Evolutionary conservation across 1,140 invertebrate genomes (phyloP).

Genomic region (Micrasema longulum): DNA sequence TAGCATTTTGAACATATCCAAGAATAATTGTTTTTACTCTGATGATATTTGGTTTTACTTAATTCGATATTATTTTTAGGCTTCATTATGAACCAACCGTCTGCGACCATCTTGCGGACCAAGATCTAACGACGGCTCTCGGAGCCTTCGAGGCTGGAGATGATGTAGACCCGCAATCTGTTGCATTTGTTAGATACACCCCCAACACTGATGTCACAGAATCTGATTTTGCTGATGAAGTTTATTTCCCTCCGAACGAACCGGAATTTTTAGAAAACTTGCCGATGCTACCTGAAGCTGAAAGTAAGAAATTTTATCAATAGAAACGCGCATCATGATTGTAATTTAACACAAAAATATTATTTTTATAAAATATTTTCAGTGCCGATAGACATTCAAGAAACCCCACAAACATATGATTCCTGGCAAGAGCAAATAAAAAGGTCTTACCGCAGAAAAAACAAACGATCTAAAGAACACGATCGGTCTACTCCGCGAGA

Average conservation of each 20-base stretch:
- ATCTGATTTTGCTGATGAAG: constrained; percentile 79
- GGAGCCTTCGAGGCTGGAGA: constrained; percentile 65
- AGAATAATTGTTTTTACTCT: too few relatives aligned
- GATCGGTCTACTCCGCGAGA: constrained; percentile 52
- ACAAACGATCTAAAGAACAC: constrained; percentile 54
- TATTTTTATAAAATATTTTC: constrained; percentile 20
- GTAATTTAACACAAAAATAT: background rate
- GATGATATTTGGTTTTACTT: too few relatives aligned
- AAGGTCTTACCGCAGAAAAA: constrained; percentile 55
- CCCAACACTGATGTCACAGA: constrained; percentile 72
- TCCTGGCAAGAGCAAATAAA: constrained; percentile 46
- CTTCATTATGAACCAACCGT: constrained; percentile 59
- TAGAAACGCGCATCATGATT: background rate
- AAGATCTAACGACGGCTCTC: constrained; percentile 68
- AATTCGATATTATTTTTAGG: constrained; percentile 42
- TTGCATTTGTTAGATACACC: constrained; percentile 83
- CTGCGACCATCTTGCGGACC: constrained; percentile 62
- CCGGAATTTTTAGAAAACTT: constrained; percentile 48
- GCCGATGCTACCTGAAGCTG: constrained; percentile 37
- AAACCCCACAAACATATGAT: constrained; percentile 31
- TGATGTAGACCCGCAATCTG: constrained; percentile 71
- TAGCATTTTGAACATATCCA: too few relatives aligned
- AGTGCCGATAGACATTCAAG: constrained; percentile 36
- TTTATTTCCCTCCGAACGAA: constrained; percentile 78
- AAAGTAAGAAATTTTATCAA: constrained; percentile 37